phyloP scores from a whole-genome alignment of 2,888 invertebrate species.

The Tetragonula carbonaria region DNA sequence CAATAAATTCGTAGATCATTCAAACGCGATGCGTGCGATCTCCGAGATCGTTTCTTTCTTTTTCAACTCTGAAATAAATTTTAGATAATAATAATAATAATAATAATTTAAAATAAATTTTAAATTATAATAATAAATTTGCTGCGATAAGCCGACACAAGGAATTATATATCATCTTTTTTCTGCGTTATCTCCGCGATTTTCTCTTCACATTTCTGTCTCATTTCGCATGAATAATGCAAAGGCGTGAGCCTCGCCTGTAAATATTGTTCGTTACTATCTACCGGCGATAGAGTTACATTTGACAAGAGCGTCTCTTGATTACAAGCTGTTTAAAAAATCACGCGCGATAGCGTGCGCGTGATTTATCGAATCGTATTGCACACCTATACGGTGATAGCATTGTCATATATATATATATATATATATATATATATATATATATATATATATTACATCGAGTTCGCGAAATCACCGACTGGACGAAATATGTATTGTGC shows the following conservation, averaged over 20 bases:
- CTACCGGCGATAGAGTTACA: slow-evolving; percentile 13
- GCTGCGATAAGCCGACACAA: too few species aligned
- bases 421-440: not conserved
- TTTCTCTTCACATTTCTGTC: too few species aligned
- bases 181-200: too few species aligned
- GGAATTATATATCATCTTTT: too few species aligned
- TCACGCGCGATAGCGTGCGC: slow-evolving; percentile 23
- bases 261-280: slow-evolving; percentile 8
- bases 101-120: too few species aligned
- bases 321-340: slow-evolving; percentile 48
- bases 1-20: too few species aligned
- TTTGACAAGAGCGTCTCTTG: slow-evolving; percentile 47
- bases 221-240: not conserved
- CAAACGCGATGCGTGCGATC: too few species aligned
- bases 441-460: not conserved
- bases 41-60: too few species aligned
- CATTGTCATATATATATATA: not conserved
- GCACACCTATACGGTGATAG: not conserved
- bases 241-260: not conserved
- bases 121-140: too few species aligned
- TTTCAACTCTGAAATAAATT: too few species aligned
- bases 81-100: too few species aligned
- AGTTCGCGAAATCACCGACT: not conserved
- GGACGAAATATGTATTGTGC: too few species aligned
- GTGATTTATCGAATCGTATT: slow-evolving; percentile 58